Evolutionary conservation across 30 jellyfish, hydroid and myxozoan genomes (phyloP).

Genomic region (Euphysa ruthae): DNA sequence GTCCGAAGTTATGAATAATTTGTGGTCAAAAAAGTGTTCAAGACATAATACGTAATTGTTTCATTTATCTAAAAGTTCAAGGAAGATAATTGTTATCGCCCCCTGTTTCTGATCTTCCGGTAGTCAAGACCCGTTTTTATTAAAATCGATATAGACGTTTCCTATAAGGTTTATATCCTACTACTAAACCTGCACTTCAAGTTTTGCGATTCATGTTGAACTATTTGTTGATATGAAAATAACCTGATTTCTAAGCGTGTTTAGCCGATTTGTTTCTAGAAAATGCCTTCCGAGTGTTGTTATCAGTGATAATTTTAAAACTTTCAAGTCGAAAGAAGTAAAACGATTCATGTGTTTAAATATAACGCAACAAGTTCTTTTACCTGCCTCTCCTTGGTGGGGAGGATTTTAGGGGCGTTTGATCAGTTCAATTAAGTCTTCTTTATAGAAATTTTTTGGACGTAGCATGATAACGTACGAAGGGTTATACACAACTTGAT

Average conservation of each 20-base stretch:
- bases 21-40: slow-evolving; percentile 5
- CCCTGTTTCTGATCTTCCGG: too few relatives aligned
- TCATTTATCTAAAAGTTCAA: too few relatives aligned
- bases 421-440: background rate
- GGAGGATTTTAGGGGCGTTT: slow-evolving; percentile 30
- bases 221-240: background rate
- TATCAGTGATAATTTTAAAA: slow-evolving; percentile 23
- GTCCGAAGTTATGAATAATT: slow-evolving; percentile 2
- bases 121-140: background rate
- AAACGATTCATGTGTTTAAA: background rate
- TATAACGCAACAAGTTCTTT: slow-evolving; percentile 10
- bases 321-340: slow-evolving; percentile 30
- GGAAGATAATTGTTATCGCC: too few relatives aligned
- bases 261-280: slow-evolving; percentile 3
- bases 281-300: slow-evolving; percentile 10
- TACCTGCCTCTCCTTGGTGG: slow-evolving; percentile 44
- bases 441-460: background rate
- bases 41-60: background rate
- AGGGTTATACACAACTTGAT: slow-evolving; percentile 15
- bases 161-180: slow-evolving; percentile 6
- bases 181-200: slow-evolving; percentile 23
- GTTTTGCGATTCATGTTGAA: slow-evolving; percentile 21
- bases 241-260: background rate
- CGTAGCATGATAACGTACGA: slow-evolving; percentile 4
- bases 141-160: background rate